Base-by-base conservation (phyloP, 2,113 vertebrate species). In the Cynocephalus volans region DNA sequence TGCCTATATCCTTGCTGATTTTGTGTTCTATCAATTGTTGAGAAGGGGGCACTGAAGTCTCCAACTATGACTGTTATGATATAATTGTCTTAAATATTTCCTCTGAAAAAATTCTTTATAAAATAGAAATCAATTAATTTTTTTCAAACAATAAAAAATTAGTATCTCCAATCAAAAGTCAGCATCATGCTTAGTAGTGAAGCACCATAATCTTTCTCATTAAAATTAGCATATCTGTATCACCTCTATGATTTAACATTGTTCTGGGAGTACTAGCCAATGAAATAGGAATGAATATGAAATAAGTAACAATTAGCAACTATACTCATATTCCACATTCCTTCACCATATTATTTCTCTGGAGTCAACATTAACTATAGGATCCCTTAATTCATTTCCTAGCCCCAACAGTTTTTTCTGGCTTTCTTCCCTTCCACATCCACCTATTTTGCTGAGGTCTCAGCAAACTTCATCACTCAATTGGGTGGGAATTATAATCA, bases 91-190 rank as follows among this genome's bases (percentile, higher is more conserved):
- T 93, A n/a, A 93, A 54, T 15, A 70, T 77, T 77, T 8, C 62
- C 70, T 64, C 90, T 84, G 26, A 84, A 92, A 72, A 84, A n/a
- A 23, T 62, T 62, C 62, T 76, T 89, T 54, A 54, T 70, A 36
- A 93, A 92, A 83, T 48, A 84, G 41, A 50, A 83, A 83, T 89
- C 33, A 77, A 69, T 76, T 23, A 92, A 88, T 41, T 36, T 76
- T 77, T 50, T 77, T 82, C 26, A 88, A 76, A 70, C 26, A 77
- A 93, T 77, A 69, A 89, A 83, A 89, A 62, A 83, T 48, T 36
- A 67, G 54, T 76, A 83, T 65, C 24, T 90, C 72, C 31, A 60
- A n/a, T 95, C 76, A 41, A 41, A 41, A 41, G 54, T 82, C 76
- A 45, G n/a, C 58, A 75, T 41, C 50, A 50, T 19, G 73, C n/a